These are phyloP conservation scores for Polia nebulosa DNA, from an alignment of 2,888 invertebrate genomes.

Conservation along the genomic window DNA sequence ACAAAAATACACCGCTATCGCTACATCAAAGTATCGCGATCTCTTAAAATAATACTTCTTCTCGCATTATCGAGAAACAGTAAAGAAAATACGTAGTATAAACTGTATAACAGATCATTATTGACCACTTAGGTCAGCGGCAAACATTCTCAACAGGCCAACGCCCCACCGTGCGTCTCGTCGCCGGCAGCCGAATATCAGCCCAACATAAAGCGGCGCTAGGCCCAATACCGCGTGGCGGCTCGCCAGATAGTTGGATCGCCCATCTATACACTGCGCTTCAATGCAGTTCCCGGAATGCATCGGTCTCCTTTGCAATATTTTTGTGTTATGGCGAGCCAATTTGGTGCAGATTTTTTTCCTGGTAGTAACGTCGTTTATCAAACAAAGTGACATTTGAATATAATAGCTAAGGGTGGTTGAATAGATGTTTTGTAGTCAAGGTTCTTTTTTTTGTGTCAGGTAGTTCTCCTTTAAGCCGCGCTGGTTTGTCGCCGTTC, in stretches of 20 bases:
- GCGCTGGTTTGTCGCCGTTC: conserved; percentile 53
- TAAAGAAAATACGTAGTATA: conserved; percentile 81
- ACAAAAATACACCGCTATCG: conserved; percentile 64
- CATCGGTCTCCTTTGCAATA: conserved; percentile 88
- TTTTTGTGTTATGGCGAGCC: conserved; percentile 82
- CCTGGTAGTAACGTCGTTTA: conserved; percentile 69
- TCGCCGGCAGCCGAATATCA: conserved; percentile 72
- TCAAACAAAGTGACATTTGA: conserved; percentile 54
- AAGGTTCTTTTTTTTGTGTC: conserved; percentile 45
- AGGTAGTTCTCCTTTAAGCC: conserved; percentile 43
- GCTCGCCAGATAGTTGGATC: conserved; percentile 72
- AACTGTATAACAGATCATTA: conserved; percentile 88
- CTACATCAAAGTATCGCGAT: conserved; percentile 66
- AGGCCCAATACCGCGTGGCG: conserved; percentile 75
- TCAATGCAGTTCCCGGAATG: conserved; percentile 89
- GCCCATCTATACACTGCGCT: conserved; percentile 81
- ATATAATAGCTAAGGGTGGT: conserved; percentile 50
- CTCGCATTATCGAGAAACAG: conserved; percentile 75
- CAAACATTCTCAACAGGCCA: conserved; percentile 89
- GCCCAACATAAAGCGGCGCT: conserved; percentile 67
- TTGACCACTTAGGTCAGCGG: conserved; percentile 89
- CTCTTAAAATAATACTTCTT: conserved; percentile 70
- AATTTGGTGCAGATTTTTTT: conserved; percentile 81
- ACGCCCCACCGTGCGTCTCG: conserved; percentile 83
- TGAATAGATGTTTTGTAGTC: conserved; percentile 51